Base-by-base conservation (phyloP, 2,113 vertebrate genomes). In the Sapayoa aenigma region DNA sequence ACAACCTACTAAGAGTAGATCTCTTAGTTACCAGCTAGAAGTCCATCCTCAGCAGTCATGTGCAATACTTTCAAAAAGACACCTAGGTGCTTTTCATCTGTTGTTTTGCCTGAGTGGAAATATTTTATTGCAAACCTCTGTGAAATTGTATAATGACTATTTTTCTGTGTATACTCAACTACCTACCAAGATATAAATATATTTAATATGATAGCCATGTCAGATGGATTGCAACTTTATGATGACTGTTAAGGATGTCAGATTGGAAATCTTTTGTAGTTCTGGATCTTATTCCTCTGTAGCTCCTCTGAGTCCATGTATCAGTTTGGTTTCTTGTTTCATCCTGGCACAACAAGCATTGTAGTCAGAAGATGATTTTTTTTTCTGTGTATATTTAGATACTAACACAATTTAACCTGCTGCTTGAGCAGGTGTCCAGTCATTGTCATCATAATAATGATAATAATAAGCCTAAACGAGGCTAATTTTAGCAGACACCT, bases 401-500 rank as follows among this genome's bases (percentile, higher is more conserved):
- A 92, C 76, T 93, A 93, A 95, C 37, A 60, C 21, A 88, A 90
- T 93, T 94, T 81, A 93, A 84, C 68, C 86, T 81, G 68, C 73
- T 93, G 56, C 56, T 90, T 59, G 44, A 96, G 76, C 91, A 93
- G 89, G 56, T 97, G 95, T 89, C 94, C 95, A 63, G 69, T 68
- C 56, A 75, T 93, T 92, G 81, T 81, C 55, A 93, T 84, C 18
- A 35, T 88, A 69, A 88, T 89, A 88, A 74, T 53, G 41, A 56
- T 66, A 94, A 84, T 89, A 93, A 93, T 94, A 93, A 96, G 74
- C 33, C 18, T n/a, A 92, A 96, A 84, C 56, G 95, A 84, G 65
- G 14, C 56, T 92, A 84, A 95, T 95, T 90, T 94, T 93, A 93
- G 66, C 47, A 89, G 79, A 56, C 90, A 93, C 65, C 89, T 87